These are phyloP conservation scores for Hypsibius dujardini DNA, from an alignment of 1,140 invertebrate species.

Conservation along the genomic window DNA sequence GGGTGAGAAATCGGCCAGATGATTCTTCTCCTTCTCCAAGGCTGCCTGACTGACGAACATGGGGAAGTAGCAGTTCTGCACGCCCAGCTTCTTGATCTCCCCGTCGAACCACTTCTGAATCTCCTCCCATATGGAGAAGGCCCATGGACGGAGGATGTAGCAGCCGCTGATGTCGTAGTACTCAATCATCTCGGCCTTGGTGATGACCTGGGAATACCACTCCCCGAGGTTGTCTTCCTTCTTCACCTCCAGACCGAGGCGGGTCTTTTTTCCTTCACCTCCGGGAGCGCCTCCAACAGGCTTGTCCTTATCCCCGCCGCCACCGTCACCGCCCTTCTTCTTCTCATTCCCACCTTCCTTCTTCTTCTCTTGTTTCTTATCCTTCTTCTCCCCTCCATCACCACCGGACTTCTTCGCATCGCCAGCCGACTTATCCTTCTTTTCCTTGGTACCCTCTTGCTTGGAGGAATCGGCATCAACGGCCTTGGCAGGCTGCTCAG, in stretches of 20 bases:
- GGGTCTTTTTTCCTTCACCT: conserved; percentile 61
- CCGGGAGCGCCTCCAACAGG: no score
- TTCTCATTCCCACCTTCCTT: conserved; percentile 20
- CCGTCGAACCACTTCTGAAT: conserved; percentile 74
- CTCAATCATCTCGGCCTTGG: conserved; percentile 94
- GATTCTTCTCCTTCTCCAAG: conserved; percentile 83
- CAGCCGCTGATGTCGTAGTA: conserved; percentile 99
- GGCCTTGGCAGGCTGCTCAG: no score
- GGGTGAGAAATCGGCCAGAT: conserved; percentile 94
- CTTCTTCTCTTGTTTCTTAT: conserved; percentile 24
- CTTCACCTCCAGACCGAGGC: conserved; percentile 73
- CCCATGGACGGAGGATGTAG: conserved; percentile 91
- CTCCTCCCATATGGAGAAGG: conserved; percentile 83
- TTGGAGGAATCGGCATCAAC: no score
- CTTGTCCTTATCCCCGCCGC: conserved; percentile 21
- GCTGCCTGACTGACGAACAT: conserved; percentile 82
- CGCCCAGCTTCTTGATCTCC: conserved; percentile 76
- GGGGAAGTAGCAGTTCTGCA: conserved; percentile 94
- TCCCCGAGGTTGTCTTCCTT: conserved; percentile 85
- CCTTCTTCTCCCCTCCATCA: conserved; percentile 23
- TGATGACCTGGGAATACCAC: conserved; percentile 97
- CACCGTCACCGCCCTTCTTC: conserved; percentile 9
- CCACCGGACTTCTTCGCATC: conserved; percentile 30
- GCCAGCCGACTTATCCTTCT: conserved; percentile 24
- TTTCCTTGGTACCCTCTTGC: conserved; percentile 10